Percentiles rank a stretch among this genome's conserved stretches.
Evolutionary conservation across 1,140 invertebrate genomes (phyloP).

Genomic region (Danaus melanippus): DNA sequence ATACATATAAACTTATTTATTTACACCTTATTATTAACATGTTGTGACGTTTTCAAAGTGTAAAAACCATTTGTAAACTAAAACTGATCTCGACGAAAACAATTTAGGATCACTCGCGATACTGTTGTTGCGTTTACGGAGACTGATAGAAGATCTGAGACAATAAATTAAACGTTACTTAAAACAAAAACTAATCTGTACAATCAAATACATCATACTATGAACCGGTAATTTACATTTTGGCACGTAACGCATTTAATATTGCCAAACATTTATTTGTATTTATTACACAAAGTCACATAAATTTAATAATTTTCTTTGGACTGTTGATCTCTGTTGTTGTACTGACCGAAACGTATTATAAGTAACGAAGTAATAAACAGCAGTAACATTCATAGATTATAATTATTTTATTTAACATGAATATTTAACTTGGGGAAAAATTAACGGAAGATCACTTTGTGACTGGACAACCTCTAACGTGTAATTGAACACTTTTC

Average conservation of each 20-base stretch:
- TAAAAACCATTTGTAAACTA: constrained; percentile 30
- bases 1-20: constrained; percentile 70
- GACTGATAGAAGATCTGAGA: no score
- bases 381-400: constrained; percentile 31
- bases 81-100: constrained; percentile 18
- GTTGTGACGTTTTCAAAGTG: constrained; percentile 56
- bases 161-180: constrained; percentile 17
- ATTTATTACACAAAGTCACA: constrained; percentile 10
- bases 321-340: constrained; percentile 28
- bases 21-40: constrained; percentile 63
- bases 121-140: constrained; percentile 11
- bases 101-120: constrained; percentile 26
- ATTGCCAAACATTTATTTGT: not conserved
- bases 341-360: constrained; percentile 42
- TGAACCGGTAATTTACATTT: constrained; percentile 44
- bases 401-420: constrained; percentile 9
- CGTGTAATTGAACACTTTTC: constrained; percentile 15
- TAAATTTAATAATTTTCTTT: constrained; percentile 35
- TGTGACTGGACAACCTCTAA: constrained; percentile 32
- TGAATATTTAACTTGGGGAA: constrained; percentile 10
- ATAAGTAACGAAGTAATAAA: constrained; percentile 31
- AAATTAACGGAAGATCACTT: constrained; percentile 32
- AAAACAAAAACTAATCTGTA: constrained; percentile 19
- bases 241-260: constrained; percentile 32
- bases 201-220: no score